phyloP scores from a whole-genome alignment of 2,888 invertebrate species.

The Sicus ferrugineus region DNA sequence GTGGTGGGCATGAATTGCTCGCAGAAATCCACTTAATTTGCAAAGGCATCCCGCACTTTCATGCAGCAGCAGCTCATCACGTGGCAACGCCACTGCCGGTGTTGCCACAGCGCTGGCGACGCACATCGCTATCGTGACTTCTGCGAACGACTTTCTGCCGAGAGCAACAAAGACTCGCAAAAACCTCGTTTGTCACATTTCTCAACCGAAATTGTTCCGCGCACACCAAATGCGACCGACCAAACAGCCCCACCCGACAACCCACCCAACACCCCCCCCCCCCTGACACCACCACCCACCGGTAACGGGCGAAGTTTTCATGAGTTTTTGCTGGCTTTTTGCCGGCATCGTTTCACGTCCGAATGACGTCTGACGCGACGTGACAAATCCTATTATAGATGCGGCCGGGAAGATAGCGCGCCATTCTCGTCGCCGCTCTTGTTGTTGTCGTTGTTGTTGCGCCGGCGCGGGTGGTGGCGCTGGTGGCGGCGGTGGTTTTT shows the following conservation, averaged over 20 bases:
- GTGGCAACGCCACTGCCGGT: not conserved
- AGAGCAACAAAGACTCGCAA: not conserved
- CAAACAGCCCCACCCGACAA: not conserved
- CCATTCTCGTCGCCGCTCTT: not conserved
- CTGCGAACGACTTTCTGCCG: slow-evolving; percentile 10
- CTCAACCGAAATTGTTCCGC: not conserved
- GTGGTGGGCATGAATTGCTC: too few species aligned
- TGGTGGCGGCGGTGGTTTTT: not conserved
- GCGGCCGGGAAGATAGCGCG: slow-evolving; percentile 55
- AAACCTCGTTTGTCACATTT: slow-evolving; percentile 6
- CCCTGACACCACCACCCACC: not conserved
- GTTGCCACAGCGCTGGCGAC: not conserved
- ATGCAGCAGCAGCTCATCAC: slow-evolving; percentile 13
- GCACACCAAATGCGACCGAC: not conserved
- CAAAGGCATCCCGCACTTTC: too few species aligned
- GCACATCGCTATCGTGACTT: slow-evolving; percentile 13
- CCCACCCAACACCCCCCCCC: too few species aligned
- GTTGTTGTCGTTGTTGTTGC: too few species aligned
- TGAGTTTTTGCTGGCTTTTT: too few species aligned
- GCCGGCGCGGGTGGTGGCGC: not conserved
- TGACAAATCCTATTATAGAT: slow-evolving; percentile 64
- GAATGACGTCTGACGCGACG: slow-evolving; percentile 45
- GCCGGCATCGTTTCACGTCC: slow-evolving; percentile 14
- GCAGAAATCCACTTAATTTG: slow-evolving; percentile 15
- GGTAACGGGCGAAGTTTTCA: not conserved